Percentiles rank a stretch among this genome's conserved stretches.
These are phyloP conservation scores for Myrmophylax atrothorax DNA, from an alignment of 2,113 vertebrate species.

Conservation along the genomic window DNA sequence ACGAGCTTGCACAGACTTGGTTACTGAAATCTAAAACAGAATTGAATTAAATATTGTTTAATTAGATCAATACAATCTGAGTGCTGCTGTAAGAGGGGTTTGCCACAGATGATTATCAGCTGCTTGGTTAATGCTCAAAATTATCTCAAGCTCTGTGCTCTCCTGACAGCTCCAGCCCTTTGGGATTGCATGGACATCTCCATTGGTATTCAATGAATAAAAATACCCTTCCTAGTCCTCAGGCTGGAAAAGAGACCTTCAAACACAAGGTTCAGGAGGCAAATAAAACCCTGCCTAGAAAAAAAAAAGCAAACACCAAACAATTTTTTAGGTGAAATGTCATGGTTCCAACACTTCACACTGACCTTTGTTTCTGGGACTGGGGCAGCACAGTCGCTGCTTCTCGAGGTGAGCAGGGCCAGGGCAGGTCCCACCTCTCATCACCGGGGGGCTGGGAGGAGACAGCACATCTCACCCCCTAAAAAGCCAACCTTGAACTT, in stretches of 20 bases:
- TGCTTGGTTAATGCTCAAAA: neutral
- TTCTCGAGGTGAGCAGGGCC: neutral
- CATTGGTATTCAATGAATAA: accelerated
- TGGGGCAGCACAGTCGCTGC: neutral
- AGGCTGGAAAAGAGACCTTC: neutral
- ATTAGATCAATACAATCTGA: neutral
- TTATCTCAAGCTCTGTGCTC: neutral
- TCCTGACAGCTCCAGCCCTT: neutral
- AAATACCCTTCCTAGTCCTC: neutral
- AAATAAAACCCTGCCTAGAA: neutral
- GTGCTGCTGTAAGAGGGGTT: neutral
- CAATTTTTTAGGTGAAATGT: neutral
- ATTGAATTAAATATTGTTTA: neutral
- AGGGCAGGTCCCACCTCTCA: accelerated
- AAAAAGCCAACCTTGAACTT: neutral
- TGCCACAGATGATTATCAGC: neutral
- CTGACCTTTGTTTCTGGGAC: conserved; percentile 4
- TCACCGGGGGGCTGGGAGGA: accelerated
- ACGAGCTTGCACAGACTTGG: neutral
- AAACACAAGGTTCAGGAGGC: neutral
- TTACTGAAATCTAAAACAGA: neutral
- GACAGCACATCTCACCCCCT: accelerated
- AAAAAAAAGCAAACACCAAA: neutral
- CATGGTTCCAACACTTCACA: neutral
- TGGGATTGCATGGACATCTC: neutral